Evolutionary conservation across 1,140 invertebrate genomes (phyloP).

Genomic region (Triops longicaudatus): DNA sequence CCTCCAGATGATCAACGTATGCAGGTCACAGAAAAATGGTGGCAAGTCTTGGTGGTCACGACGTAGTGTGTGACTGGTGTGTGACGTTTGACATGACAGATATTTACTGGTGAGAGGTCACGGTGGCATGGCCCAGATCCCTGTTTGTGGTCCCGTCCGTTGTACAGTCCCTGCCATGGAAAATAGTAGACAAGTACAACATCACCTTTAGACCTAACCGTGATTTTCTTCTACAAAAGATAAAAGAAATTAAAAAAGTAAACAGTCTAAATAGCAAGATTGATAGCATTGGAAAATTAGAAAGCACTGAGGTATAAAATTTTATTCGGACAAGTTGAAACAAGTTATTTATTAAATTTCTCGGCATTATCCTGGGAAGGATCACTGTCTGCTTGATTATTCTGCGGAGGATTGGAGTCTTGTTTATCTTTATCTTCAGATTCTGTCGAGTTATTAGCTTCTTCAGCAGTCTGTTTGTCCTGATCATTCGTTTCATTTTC

Average conservation of each 20-base stretch:
- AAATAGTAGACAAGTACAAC: conserved; percentile 15
- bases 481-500: neutral
- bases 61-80: conserved; percentile 11
- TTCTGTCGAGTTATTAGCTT: neutral
- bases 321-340: too few species aligned
- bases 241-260: too few species aligned
- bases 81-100: conserved; percentile 11
- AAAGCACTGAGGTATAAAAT: too few species aligned
- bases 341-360: too few species aligned
- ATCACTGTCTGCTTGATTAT: too few species aligned
- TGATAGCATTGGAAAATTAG: too few species aligned
- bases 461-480: neutral
- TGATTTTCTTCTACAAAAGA: neutral
- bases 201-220: conserved; percentile 4
- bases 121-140: conserved; percentile 9
- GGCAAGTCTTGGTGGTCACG: conserved; percentile 5
- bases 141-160: conserved; percentile 13
- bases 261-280: too few species aligned
- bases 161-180: conserved; percentile 14
- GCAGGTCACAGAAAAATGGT: neutral
- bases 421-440: neutral
- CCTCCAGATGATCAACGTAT: conserved; percentile 15
- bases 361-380: too few species aligned
- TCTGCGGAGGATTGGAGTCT: too few species aligned
- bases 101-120: neutral